Percentiles rank a stretch among this genome's conserved stretches.
These are phyloP conservation scores for Panorpa germanica DNA, from an alignment of 2,888 invertebrate genomes.

Conservation along the genomic window DNA sequence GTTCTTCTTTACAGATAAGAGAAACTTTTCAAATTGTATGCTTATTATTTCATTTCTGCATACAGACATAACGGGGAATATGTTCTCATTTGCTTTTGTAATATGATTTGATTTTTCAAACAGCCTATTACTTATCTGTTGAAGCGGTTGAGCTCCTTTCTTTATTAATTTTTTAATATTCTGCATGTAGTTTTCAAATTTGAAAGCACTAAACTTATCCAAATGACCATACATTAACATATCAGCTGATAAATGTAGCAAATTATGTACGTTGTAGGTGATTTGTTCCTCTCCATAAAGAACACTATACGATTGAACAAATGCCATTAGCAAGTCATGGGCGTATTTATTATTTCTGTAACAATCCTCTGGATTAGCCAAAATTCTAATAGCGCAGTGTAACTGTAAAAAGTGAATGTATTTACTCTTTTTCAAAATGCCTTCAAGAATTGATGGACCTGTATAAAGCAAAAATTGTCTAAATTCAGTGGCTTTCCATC, in stretches of 20 bases:
- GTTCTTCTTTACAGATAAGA: no score
- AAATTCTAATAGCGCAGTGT: constrained; percentile 4
- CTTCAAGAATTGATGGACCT: constrained; percentile 9
- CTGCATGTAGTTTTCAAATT: constrained; percentile 6
- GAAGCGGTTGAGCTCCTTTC: neutral
- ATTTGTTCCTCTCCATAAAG: constrained; percentile 6
- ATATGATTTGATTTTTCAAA: no score
- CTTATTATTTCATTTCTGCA: no score
- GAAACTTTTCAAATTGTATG: no score
- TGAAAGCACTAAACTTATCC: constrained; percentile 8
- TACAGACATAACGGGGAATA: no score
- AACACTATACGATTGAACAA: constrained; percentile 4
- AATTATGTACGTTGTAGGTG: constrained; percentile 9
- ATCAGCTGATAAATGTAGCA: constrained; percentile 5
- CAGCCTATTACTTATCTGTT: constrained; percentile 1
- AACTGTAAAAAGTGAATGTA: constrained; percentile 1
- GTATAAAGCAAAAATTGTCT: constrained; percentile 12
- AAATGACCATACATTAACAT: constrained; percentile 7
- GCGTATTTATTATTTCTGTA: constrained; percentile 5
- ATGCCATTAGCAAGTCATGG: constrained; percentile 3
- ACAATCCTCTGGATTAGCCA: neutral
- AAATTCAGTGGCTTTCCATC: constrained; percentile 12
- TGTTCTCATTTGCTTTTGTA: no score
- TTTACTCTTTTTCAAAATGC: constrained; percentile 6
- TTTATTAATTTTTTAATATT: constrained; percentile 4